A percentile compares a stretch with the other conserved stretches of the same genome.
Evolutionary conservation across 2,888 invertebrate species (phyloP).

Genomic region (Oligia fasciuncula): DNA sequence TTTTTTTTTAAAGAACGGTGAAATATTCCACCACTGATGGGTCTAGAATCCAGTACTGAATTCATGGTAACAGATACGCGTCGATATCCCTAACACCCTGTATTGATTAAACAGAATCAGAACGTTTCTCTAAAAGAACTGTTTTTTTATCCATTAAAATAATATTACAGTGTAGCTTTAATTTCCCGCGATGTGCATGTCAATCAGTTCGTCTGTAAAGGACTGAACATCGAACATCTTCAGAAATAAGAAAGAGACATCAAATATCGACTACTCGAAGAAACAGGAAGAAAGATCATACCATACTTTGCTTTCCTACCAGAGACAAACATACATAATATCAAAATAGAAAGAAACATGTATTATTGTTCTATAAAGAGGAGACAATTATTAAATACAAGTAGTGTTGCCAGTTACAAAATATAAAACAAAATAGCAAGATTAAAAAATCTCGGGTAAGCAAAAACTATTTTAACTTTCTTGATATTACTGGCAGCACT

Average conservation of each 20-base stretch:
- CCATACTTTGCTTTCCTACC: slow-evolving; percentile 65
- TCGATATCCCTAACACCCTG: not conserved
- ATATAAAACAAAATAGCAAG: not conserved
- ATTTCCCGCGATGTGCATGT: slow-evolving; percentile 72
- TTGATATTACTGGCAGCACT: slow-evolving; percentile 46
- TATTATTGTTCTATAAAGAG: slow-evolving; percentile 53
- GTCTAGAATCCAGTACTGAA: not conserved
- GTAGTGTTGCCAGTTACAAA: slow-evolving; percentile 48
- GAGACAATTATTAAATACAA: slow-evolving; percentile 46
- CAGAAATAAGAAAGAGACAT: slow-evolving; percentile 75
- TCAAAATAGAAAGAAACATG: slow-evolving; percentile 61
- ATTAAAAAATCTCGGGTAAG: not conserved
- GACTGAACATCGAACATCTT: slow-evolving; percentile 74
- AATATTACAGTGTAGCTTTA: slow-evolving; percentile 34
- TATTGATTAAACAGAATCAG: not conserved
- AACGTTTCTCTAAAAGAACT: not conserved
- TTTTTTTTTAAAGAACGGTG: not conserved
- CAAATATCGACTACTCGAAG: slow-evolving; percentile 74
- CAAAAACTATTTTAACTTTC: not conserved
- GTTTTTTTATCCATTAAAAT: not conserved
- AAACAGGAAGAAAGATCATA: slow-evolving; percentile 67
- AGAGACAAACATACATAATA: slow-evolving; percentile 64
- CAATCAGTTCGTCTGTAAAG: slow-evolving; percentile 70
- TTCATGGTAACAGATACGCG: not conserved
- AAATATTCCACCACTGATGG: no score